A percentile compares a stretch with the other conserved stretches of the same genome.
Evolutionary conservation across 2,888 invertebrate genomes (phyloP).

Genomic region (Rugalucina vietnamica): DNA sequence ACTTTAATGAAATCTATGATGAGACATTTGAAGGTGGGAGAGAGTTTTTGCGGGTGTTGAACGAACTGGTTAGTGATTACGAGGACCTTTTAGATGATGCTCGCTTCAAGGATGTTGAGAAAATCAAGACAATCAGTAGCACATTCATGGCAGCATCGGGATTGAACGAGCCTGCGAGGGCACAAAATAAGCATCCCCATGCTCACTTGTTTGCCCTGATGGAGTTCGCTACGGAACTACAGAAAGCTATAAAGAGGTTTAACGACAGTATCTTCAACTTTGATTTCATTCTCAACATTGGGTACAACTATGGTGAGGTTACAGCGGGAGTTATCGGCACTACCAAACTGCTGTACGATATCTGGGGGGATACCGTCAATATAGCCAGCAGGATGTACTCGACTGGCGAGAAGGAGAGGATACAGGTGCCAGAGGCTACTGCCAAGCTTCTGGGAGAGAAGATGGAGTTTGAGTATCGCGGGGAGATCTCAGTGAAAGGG

Average conservation of each 20-base stretch:
- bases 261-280: constrained; percentile 84
- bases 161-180: constrained; percentile 91
- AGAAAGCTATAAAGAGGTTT: constrained; percentile 86
- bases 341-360: constrained; percentile 97
- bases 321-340: constrained; percentile 98
- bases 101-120: constrained; percentile 95
- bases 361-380: constrained; percentile 99
- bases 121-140: constrained; percentile 97
- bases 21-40: constrained; percentile 97
- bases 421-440: constrained; percentile 85
- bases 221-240: constrained; percentile 95
- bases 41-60: constrained; percentile 96
- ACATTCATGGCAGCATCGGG: constrained; percentile 99
- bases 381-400: constrained; percentile 99
- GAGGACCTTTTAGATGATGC: constrained; percentile 94
- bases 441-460: constrained; percentile 87
- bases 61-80: constrained; percentile 98
- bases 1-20: constrained; percentile 99
- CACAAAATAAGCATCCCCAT: constrained; percentile 88
- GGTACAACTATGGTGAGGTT: constrained; percentile 97
- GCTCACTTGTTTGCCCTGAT: constrained; percentile 94
- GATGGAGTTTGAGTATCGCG: constrained; percentile 96
- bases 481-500: constrained; percentile 97
- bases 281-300: constrained; percentile 86
- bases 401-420: constrained; percentile 93